These are phyloP conservation scores for Diplogasteroides magnus DNA, from an alignment of 1,140 invertebrate genomes.

Conservation along the genomic window DNA sequence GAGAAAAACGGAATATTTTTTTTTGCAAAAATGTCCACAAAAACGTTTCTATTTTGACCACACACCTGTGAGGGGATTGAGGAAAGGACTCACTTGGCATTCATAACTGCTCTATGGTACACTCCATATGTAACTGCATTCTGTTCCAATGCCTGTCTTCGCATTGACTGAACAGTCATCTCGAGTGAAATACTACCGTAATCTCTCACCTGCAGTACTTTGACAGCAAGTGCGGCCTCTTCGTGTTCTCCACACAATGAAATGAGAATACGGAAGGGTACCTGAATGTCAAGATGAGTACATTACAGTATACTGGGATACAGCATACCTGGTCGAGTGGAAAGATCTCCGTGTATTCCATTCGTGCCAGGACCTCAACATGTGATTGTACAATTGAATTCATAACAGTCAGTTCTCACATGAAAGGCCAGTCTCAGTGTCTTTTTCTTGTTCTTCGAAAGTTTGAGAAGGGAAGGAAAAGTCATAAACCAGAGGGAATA, in stretches of 20 bases:
- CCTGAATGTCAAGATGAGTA: constrained; percentile 43
- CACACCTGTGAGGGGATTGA: too few species aligned
- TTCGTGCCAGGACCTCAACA: constrained; percentile 33
- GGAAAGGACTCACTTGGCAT: constrained; percentile 34
- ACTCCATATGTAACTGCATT: constrained; percentile 96
- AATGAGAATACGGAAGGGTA: constrained; percentile 96
- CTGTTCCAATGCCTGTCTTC: constrained; percentile 81
- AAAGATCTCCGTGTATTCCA: constrained; percentile 35
- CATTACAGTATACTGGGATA: neutral
- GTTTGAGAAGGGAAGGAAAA: constrained; percentile 72
- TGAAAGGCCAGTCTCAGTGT: constrained; percentile 57
- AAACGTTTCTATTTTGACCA: too few species aligned
- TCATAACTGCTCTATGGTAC: constrained; percentile 62
- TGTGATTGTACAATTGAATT: neutral
- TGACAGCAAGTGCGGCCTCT: constrained; percentile 86
- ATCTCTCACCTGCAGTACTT: constrained; percentile 70
- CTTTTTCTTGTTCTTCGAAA: constrained; percentile 65
- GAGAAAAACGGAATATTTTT: too few species aligned
- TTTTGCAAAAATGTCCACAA: too few species aligned
- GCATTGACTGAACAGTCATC: constrained; percentile 68
- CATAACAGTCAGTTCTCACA: constrained; percentile 16
- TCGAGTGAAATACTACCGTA: neutral
- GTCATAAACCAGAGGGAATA: constrained; percentile 92
- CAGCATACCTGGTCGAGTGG: constrained; percentile 58
- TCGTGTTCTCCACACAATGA: constrained; percentile 91